Evolutionary conservation across 2,888 invertebrate genomes (phyloP), one percentile per base, ranked within the genome.

Genomic region (Salpingus planirostris): DNA sequence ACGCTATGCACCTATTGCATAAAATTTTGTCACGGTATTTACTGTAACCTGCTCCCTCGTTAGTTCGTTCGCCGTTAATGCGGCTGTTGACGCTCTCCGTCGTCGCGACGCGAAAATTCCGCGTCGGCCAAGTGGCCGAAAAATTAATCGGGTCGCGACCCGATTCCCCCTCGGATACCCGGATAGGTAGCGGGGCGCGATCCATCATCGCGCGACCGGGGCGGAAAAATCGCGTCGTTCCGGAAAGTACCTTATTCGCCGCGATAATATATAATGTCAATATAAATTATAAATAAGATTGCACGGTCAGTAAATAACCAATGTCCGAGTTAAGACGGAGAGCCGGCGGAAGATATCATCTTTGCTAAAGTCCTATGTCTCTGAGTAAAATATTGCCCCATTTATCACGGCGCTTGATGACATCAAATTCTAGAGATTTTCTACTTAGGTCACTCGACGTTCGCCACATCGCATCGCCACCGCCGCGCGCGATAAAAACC

Each of bases 311-410:
- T 59, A 59, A 59, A 59, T 57, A 55, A 57, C 57, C 44, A 50
- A 39, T 41, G 47, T 46, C 46, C 43, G 38, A 43, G 44, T 40
- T 46, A 43, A 45, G 45, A 43, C 46, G 43, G 31, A 43, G 44
- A 45, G 48, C 49, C n/a, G 47, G 47, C 49, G 53, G 53, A 55
- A 54, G 60, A 62, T 60, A 60, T 57, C 57, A 62, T 62, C 61
- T 60, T 50, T 43, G 54, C 56, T 55, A 59, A 59, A 57, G 59
- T 60, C 59, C 55, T 51, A 50, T 60, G 60, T 62, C 60, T 56
- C 57, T 54, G 50, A 52, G 52, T 59, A 53, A 62, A 54, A 59
- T 62, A 62, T 59, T 33, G 50, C 52, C 49, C 51, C 47, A 59
- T 60, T 58, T 60, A 60, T 62, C 59, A 60, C 55, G 44, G 46